Conservation (phyloP, 1,140 invertebrate species). For the Panagrolaimus sp. region DNA sequence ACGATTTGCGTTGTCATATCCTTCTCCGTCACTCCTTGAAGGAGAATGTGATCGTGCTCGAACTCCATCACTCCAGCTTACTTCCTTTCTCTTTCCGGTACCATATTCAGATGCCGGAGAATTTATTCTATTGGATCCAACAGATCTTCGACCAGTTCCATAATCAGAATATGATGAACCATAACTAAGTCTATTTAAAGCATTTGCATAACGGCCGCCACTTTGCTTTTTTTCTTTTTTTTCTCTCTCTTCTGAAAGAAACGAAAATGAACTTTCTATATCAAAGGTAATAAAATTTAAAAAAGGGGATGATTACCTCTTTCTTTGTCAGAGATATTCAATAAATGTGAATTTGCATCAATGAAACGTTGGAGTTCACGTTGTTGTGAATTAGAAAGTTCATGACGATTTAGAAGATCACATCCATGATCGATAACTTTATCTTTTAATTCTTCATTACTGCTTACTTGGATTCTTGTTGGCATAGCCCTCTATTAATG, state of each 20-base stretch:
- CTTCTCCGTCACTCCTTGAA: slow-evolving; percentile 15
- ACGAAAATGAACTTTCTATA: slow-evolving; percentile 14
- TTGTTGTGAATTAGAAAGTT: slow-evolving; percentile 44
- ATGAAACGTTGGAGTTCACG: slow-evolving; percentile 36
- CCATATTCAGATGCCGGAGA: slow-evolving; percentile 32
- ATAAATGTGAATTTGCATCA: slow-evolving; percentile 37
- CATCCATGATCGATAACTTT: slow-evolving; percentile 47
- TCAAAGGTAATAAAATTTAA: neutral
- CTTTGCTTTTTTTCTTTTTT: slow-evolving; percentile 7
- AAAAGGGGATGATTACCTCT: slow-evolving; percentile 17
- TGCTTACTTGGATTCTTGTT: slow-evolving; percentile 8
- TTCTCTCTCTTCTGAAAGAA: slow-evolving; percentile 26
- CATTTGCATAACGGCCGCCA: neutral
- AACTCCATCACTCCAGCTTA: slow-evolving; percentile 44
- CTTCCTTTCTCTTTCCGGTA: slow-evolving; percentile 35
- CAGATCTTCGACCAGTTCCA: slow-evolving; percentile 14
- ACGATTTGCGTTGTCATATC: slow-evolving; percentile 15
- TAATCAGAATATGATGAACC: slow-evolving; percentile 7
- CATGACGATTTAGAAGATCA: slow-evolving; percentile 36
- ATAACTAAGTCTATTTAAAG: slow-evolving; percentile 16
- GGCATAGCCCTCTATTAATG: neutral
- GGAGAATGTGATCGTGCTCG: slow-evolving; percentile 48
- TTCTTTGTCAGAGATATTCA: slow-evolving; percentile 41
- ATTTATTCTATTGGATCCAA: slow-evolving; percentile 15
- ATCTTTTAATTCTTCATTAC: slow-evolving; percentile 30